These are phyloP conservation scores for Heliconius erato DNA, from an alignment of 2,888 invertebrate species.

Conservation along the genomic window DNA sequence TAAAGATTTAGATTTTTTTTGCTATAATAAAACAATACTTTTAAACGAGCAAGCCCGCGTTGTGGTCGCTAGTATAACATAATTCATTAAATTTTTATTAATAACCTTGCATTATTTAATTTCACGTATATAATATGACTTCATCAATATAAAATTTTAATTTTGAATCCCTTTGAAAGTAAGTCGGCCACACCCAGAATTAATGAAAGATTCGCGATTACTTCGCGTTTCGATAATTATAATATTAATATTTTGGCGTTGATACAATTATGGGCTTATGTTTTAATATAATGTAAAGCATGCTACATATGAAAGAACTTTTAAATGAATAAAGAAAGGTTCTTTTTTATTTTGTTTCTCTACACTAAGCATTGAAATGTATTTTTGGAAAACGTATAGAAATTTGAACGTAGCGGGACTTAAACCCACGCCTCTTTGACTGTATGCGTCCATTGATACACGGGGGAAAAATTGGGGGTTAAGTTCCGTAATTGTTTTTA, in stretches of 20 bases:
- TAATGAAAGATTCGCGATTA: constrained; percentile 46
- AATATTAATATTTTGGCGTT: constrained; percentile 38
- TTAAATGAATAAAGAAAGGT: not conserved
- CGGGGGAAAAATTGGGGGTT: too few species aligned
- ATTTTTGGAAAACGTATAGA: too few species aligned
- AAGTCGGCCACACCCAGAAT: constrained; percentile 29
- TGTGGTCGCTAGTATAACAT: not conserved
- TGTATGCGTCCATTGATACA: too few species aligned
- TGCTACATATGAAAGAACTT: not conserved
- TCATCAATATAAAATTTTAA: constrained; percentile 12
- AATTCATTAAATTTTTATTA: not conserved
- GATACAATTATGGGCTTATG: constrained; percentile 39
- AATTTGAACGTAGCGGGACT: too few species aligned
- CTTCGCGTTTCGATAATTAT: constrained; percentile 40
- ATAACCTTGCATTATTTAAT: too few species aligned
- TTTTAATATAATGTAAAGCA: constrained; percentile 24
- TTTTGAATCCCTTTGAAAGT: constrained; percentile 21
- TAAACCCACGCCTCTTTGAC: too few species aligned
- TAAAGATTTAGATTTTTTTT: too few species aligned
- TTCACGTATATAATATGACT: constrained; percentile 7
- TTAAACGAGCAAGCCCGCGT: too few species aligned
- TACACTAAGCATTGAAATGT: too few species aligned
- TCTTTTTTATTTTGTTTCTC: not conserved
- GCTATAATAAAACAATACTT: too few species aligned
- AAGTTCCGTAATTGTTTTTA: too few species aligned